phyloP scores from a whole-genome alignment of 2,113 vertebrate species.

The Corythoichthys haematopterus region DNA sequence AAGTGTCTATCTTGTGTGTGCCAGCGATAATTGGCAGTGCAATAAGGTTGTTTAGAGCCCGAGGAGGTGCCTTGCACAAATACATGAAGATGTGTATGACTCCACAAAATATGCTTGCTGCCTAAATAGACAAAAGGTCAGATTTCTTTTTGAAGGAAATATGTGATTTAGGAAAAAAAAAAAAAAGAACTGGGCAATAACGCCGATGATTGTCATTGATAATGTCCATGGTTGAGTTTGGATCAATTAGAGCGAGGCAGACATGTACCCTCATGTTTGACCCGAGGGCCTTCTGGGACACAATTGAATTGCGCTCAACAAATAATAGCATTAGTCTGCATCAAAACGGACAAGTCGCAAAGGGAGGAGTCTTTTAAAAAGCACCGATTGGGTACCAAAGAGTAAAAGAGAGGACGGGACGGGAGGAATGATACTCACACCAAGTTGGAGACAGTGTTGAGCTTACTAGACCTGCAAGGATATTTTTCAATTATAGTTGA shows the following conservation, averaged over 20 bases:
- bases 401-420: slow-evolving; percentile 11
- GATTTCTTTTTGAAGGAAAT: neutral
- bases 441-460: slow-evolving; percentile 17
- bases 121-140: neutral
- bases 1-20: slow-evolving; percentile 46
- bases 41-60: slow-evolving; percentile 53
- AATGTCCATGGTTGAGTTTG: slow-evolving; percentile 80
- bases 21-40: slow-evolving; percentile 53
- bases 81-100: slow-evolving; percentile 40
- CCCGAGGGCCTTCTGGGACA: slow-evolving; percentile 72
- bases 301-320: slow-evolving; percentile 83
- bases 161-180: neutral
- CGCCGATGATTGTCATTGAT: slow-evolving; percentile 70
- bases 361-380: slow-evolving; percentile 63
- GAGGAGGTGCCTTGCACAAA: slow-evolving; percentile 24
- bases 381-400: slow-evolving; percentile 16
- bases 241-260: slow-evolving; percentile 76
- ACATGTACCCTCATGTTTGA: slow-evolving; percentile 70
- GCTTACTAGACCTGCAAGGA: neutral
- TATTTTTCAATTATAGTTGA: neutral
- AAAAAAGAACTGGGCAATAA: slow-evolving; percentile 40
- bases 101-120: neutral
- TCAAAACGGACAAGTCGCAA: slow-evolving; percentile 52
- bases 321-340: slow-evolving; percentile 83
- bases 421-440: slow-evolving; percentile 40